These are phyloP conservation scores for Macroglossus sobrinus DNA, from an alignment of 2,113 vertebrate species.

Conservation along the genomic window DNA sequence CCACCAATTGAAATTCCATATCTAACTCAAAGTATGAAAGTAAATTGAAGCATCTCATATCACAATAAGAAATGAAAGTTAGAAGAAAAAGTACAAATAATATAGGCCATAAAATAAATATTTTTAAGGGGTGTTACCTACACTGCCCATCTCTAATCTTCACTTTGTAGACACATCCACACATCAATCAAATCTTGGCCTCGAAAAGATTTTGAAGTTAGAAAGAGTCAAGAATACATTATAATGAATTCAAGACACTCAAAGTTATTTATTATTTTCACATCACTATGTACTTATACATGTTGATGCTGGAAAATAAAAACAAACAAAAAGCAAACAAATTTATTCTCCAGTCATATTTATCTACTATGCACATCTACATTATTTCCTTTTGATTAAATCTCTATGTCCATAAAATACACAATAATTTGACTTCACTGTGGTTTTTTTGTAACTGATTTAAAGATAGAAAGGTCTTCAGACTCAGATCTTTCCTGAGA, in stretches of 20 bases:
- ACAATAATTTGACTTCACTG: neutral
- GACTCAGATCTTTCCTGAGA: neutral
- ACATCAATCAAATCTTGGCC: neutral
- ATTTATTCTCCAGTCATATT: neutral
- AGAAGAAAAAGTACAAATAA: neutral
- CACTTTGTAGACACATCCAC: neutral
- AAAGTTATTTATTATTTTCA: neutral
- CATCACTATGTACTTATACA: neutral
- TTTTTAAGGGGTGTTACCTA: neutral
- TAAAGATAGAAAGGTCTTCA: neutral
- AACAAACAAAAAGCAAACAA: neutral
- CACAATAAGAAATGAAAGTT: neutral
- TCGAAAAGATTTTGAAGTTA: neutral
- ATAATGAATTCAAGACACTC: neutral
- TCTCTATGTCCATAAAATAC: neutral
- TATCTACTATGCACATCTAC: neutral
- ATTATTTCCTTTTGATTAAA: neutral
- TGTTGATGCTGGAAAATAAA: neutral
- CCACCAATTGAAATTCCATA: neutral
- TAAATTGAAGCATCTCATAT: neutral
- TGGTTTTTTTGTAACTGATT: neutral
- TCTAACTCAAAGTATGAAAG: neutral
- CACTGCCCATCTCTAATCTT: neutral
- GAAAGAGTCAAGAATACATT: neutral
- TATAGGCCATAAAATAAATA: neutral